Percentiles rank a stretch among this genome's conserved stretches.
Evolutionary conservation across 2,113 vertebrate genomes (phyloP).

Genomic region (Pelecanoides urinatrix): DNA sequence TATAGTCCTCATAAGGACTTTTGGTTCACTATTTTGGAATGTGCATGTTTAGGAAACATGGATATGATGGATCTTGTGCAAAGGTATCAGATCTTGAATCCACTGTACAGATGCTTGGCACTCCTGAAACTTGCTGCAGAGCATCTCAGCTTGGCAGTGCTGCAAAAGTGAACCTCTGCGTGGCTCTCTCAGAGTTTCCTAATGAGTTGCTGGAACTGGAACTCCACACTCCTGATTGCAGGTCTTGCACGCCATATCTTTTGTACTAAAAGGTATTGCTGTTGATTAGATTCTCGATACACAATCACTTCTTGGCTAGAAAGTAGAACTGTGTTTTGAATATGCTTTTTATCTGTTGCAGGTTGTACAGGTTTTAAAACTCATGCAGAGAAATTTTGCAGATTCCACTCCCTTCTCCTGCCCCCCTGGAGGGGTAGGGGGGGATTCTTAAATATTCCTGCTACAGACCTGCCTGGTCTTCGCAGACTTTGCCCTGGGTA

Average conservation of each 20-base stretch:
- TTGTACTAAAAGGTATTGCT: neutral
- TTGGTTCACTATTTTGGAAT: neutral
- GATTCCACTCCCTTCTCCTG: neutral
- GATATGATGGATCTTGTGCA: neutral
- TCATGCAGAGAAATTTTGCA: neutral
- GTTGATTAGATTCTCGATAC: neutral
- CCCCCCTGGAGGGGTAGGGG: accelerated
- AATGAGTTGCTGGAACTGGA: neutral
- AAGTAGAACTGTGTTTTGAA: neutral
- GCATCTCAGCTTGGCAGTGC: neutral
- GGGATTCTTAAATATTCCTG: neutral
- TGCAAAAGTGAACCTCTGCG: neutral
- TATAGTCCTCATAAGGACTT: neutral
- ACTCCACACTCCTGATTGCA: neutral
- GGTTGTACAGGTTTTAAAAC: neutral
- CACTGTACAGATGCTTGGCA: neutral
- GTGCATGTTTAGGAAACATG: neutral
- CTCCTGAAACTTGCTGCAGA: neutral
- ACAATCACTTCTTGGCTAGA: neutral
- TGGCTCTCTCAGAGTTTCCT: neutral
- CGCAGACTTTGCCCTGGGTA: neutral
- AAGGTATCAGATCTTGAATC: neutral
- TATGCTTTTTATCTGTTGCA: neutral
- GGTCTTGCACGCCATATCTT: neutral
- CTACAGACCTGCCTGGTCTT: neutral